These are phyloP conservation scores for Phalangium opilio DNA, from an alignment of 2,888 invertebrate species.

Conservation along the genomic window DNA sequence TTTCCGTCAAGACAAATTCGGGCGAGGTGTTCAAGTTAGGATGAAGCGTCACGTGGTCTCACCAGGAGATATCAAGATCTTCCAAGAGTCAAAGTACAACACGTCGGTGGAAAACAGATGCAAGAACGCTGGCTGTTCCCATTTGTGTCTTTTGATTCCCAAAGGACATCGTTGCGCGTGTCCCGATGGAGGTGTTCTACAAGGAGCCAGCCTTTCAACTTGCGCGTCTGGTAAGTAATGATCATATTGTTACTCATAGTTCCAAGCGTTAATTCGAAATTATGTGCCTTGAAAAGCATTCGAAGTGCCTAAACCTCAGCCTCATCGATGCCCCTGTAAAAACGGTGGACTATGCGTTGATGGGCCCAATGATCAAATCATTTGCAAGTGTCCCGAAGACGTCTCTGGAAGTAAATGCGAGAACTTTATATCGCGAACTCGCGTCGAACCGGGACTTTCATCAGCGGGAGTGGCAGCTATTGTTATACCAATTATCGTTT, in stretches of 20 bases:
- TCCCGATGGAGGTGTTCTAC: conserved; percentile 46
- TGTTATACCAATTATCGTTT: conserved; percentile 63
- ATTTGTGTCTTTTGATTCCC: conserved; percentile 81
- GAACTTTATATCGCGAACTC: conserved; percentile 43
- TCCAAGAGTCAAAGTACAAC: conserved; percentile 46
- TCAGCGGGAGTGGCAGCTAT: conserved; percentile 39
- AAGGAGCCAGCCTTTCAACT: conserved; percentile 31
- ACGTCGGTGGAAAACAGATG: conserved; percentile 42
- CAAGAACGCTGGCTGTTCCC: conserved; percentile 59
- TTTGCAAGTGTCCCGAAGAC: conserved; percentile 55
- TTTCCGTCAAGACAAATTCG: conserved; percentile 86
- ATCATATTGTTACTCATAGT: too few relatives aligned
- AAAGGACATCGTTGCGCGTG: conserved; percentile 77
- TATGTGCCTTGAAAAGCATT: conserved; percentile 37
- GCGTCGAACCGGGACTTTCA: conserved; percentile 6
- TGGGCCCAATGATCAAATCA: conserved; percentile 40
- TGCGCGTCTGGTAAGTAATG: conserved; percentile 60
- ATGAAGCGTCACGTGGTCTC: conserved; percentile 68
- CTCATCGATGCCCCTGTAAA: conserved; percentile 60
- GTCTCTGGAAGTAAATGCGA: conserved; percentile 61
- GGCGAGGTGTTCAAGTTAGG: conserved; percentile 71
- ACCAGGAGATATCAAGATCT: conserved; percentile 60
- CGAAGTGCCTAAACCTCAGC: conserved; percentile 55
- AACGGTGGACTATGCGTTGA: conserved; percentile 68
- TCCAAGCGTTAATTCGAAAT: too few relatives aligned